These are phyloP conservation scores for Melanotaenia nigrans DNA, from an alignment of 2,797 vertebrate genomes.

Conservation along the genomic window DNA sequence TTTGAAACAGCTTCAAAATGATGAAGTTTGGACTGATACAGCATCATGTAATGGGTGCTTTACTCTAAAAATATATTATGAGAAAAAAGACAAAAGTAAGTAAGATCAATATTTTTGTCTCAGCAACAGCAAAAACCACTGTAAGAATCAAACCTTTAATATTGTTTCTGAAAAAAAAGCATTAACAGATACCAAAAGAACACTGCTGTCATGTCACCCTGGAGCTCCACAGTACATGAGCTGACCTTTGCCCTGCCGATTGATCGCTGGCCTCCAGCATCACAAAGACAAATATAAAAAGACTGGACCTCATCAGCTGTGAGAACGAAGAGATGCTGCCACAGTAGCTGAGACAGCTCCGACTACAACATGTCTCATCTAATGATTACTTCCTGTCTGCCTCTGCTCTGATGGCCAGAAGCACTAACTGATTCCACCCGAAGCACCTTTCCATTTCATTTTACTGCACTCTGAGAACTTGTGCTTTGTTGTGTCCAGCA, in stretches of 20 bases:
- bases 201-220: not conserved
- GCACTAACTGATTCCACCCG: conserved; percentile 17
- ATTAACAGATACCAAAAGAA: not conserved
- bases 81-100: not conserved
- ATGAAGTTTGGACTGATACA: not conserved
- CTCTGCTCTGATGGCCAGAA: conserved; percentile 31
- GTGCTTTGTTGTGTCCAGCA: not conserved
- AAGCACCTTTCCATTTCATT: conserved; percentile 35
- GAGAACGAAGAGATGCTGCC: conserved; percentile 1
- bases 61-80: not conserved
- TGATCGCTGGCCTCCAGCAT: conserved; percentile 26
- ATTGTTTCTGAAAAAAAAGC: not conserved
- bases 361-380: conserved; percentile 22
- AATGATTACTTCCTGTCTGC: conserved; percentile 13
- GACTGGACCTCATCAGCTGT: conserved; percentile 2
- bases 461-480: conserved; percentile 8
- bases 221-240: not conserved
- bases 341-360: conserved; percentile 8
- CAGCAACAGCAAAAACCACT: not conserved
- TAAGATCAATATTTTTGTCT: not conserved
- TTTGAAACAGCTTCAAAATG: not conserved
- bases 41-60: not conserved
- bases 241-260: conserved; percentile 13
- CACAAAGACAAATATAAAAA: conserved; percentile 24
- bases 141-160: not conserved